phyloP scores from a whole-genome alignment of 2,888 invertebrate genomes.

The Eupithecia abbreviata region DNA sequence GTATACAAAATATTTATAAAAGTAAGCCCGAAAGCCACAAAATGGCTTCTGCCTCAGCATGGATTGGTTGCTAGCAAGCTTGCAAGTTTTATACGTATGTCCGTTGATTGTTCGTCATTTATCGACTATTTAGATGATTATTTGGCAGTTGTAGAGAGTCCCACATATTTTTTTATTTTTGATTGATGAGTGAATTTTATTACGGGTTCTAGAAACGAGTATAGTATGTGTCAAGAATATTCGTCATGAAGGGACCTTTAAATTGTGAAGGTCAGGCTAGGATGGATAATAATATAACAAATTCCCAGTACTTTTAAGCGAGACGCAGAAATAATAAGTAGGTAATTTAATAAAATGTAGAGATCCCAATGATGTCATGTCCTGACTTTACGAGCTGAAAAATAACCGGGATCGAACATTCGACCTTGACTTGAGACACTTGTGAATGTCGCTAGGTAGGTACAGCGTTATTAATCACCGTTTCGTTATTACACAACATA shows the following conservation, averaged over 20 bases:
- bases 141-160: no score
- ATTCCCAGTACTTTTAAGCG: neutral
- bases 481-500: slow-evolving; percentile 3
- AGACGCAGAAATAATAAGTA: neutral
- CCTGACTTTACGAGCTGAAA: neutral
- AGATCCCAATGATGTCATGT: neutral
- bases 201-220: no score
- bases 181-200: no score
- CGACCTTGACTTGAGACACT: neutral
- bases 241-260: neutral
- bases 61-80: no score
- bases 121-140: no score
- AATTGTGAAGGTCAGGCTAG: neutral
- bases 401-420: neutral
- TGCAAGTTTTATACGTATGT: no score
- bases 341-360: neutral
- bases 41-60: no score
- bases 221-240: neutral
- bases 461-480: neutral
- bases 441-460: neutral
- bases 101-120: no score
- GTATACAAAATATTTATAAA: no score
- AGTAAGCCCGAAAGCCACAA: no score
- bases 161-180: no score
- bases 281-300: neutral